These are phyloP conservation scores for Galerucella pusilla DNA, from an alignment of 2,888 invertebrate genomes.

Conservation along the genomic window DNA sequence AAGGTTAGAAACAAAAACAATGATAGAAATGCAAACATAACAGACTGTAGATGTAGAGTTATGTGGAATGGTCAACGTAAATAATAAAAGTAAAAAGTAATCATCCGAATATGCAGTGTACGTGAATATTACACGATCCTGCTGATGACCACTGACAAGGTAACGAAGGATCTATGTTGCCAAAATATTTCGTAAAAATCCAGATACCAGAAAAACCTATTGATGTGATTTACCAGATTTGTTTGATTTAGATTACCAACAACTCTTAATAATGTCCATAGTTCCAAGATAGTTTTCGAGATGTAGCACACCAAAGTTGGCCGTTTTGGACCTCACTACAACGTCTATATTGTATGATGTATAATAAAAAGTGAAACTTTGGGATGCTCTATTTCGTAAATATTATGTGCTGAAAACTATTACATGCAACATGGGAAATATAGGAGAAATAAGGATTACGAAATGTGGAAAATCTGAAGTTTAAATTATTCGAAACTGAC, in stretches of 20 bases:
- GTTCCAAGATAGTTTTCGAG: no score
- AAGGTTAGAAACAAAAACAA: not conserved
- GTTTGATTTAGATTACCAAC: no score
- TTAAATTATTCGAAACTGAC: not conserved
- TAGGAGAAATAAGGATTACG: not conserved
- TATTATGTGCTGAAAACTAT: not conserved
- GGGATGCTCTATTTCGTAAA: no score
- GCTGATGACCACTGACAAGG: conserved; percentile 23
- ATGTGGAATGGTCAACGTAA: conserved; percentile 12
- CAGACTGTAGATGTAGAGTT: no score
- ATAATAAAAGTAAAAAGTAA: conserved; percentile 25
- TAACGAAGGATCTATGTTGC: conserved; percentile 20
- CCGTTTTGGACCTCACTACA: no score
- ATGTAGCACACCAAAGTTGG: no score
- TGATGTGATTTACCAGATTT: not conserved
- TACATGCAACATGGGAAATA: not conserved
- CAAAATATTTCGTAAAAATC: not conserved
- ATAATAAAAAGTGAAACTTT: no score
- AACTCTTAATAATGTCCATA: no score
- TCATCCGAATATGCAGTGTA: conserved; percentile 32
- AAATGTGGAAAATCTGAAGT: not conserved
- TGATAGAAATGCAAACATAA: not conserved
- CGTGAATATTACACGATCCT: conserved; percentile 18
- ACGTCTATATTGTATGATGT: no score
- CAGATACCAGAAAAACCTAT: not conserved